Percentiles rank a stretch among this genome's conserved stretches.
Evolutionary conservation across 1,140 invertebrate species (phyloP).

Genomic region (Aphaenogaster floridana): DNA sequence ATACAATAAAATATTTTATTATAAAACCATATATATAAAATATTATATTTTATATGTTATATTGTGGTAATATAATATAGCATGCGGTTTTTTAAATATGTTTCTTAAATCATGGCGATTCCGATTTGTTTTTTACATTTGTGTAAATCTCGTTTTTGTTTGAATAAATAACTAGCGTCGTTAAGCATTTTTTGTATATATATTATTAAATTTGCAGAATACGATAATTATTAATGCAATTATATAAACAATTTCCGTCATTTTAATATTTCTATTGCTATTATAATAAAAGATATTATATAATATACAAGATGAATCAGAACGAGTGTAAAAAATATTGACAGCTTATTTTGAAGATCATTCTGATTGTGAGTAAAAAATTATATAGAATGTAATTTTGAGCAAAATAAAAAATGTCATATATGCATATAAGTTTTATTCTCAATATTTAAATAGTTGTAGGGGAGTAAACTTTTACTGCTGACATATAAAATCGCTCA

Average conservation of each 20-base stretch:
- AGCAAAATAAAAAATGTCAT: no score
- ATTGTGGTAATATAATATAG: background rate
- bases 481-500: no score
- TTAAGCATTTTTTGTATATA: background rate
- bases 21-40: background rate
- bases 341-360: no score
- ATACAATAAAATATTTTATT: conserved; percentile 33
- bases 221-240: background rate
- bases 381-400: no score
- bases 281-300: background rate
- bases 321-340: no score
- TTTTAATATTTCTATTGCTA: background rate
- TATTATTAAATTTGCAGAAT: background rate
- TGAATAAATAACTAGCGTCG: background rate
- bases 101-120: background rate
- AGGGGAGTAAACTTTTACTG: no score
- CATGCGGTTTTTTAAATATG: no score
- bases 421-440: no score
- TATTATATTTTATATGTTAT: conserved; percentile 12
- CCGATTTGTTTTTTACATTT: background rate
- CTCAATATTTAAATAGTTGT: no score
- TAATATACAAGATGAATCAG: no score
- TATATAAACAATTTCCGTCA: background rate
- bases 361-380: no score
- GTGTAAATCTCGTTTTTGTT: background rate